phyloP scores from a whole-genome alignment of 2,888 invertebrate species.

The Lithosia quadra region DNA sequence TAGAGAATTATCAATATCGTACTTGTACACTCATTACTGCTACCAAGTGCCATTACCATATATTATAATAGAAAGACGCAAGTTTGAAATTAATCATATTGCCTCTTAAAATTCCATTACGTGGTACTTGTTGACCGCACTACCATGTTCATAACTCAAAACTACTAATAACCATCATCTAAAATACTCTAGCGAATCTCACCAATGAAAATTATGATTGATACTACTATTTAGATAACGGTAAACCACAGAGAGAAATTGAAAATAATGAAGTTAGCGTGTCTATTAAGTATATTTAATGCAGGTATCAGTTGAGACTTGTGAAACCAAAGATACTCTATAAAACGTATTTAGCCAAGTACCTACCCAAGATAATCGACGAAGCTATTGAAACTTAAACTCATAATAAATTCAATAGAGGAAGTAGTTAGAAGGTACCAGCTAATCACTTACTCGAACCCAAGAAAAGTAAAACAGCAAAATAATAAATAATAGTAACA shows the following conservation, averaged over 20 bases:
- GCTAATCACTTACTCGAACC: too few relatives aligned
- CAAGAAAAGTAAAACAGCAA: too few relatives aligned
- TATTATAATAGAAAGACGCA: conserved; percentile 37
- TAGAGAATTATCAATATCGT: neutral
- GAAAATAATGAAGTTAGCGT: conserved; percentile 16
- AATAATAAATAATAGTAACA: too few relatives aligned
- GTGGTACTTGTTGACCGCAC: conserved; percentile 52
- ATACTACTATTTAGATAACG: conserved; percentile 76
- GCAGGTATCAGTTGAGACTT: neutral
- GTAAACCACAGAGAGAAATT: conserved; percentile 67
- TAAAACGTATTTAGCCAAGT: too few relatives aligned
- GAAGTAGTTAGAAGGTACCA: too few relatives aligned
- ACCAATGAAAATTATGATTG: conserved; percentile 74
- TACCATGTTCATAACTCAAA: conserved; percentile 58
- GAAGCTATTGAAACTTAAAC: too few relatives aligned
- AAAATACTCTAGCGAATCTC: conserved; percentile 68
- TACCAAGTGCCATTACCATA: neutral
- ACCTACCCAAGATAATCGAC: too few relatives aligned
- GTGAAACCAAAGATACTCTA: neutral
- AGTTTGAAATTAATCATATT: conserved; percentile 55
- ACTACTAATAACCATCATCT: conserved; percentile 68
- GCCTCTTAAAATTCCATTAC: conserved; percentile 73
- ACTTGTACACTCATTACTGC: neutral
- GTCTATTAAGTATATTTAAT: neutral
- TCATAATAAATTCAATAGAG: too few relatives aligned